Evolutionary conservation across 2,797 vertebrate species (phyloP), one percentile per base, ranked within the genome.

Genomic region (Tragelaphus eurycerus): DNA sequence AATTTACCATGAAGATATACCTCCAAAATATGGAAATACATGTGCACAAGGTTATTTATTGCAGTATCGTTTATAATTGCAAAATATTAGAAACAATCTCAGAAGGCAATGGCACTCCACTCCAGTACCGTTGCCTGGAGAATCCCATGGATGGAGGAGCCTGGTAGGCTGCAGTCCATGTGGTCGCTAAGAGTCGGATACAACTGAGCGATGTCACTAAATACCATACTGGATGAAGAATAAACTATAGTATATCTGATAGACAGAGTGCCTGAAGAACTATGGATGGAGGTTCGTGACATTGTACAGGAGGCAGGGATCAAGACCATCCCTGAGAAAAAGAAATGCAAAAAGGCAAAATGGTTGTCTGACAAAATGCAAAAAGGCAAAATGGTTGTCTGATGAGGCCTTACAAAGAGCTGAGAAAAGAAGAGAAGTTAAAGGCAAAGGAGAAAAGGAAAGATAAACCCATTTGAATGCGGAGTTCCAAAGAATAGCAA

Each of bases 31-130:
- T 9, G 21, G 27, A 90, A 29, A 46, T 54, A 48, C 29, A 38
- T 71, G 17, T 15, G 4, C 27, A 34, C 31, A 46, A 55, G 90
- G n/a, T 78, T 62, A 23, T 62, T 71, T 84, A 50, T 95, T 86
- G 19, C 17, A 83, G 29, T 8, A 6, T 87, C 81, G 19, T 74
- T 89, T 89, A 7, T 62, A 81, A 46, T 31, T 83, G 52, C 17
- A 95, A 91, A 94, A 23, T 86, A 95, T 60, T 79, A 91, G 62
- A 89, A 95, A 82, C 43, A 78, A 60, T 52, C 46, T 43, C 43
- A 43, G 43, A 43, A 43, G 43, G 1, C 43, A 43, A 1, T 43
- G 43, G 43, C 43, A 43, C 43, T 6, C 43, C 43, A 43, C 43
- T 43, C 43, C 43, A 43, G 43, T 43, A 43, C 43, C 43, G 1